A percentile compares a stretch with the other conserved stretches of the same genome.
phyloP scores from a whole-genome alignment of 2,797 vertebrate species.

The Spondyliosoma cantharus region DNA sequence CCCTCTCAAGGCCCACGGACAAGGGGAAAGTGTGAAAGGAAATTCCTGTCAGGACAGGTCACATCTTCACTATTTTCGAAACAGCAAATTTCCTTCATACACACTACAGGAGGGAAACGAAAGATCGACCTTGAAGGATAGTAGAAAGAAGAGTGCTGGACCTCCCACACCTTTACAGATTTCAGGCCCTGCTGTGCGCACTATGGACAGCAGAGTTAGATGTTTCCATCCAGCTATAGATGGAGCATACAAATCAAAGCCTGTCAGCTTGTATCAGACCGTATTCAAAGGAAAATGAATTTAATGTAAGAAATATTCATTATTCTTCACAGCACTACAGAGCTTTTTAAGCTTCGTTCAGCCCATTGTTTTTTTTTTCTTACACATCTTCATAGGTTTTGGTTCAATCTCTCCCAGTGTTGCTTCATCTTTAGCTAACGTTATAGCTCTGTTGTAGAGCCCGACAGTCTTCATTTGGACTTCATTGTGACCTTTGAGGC shows the following conservation, averaged over 20 bases:
- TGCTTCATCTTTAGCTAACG: no score
- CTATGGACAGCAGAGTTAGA: conserved; percentile 6
- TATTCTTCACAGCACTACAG: not conserved
- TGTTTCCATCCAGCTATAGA: conserved; percentile 9
- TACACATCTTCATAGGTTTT: not conserved
- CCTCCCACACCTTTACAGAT: conserved; percentile 26
- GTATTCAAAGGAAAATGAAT: no score
- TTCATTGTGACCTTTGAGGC: no score
- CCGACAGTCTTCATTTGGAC: no score
- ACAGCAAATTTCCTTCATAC: conserved; percentile 66
- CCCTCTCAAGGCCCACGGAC: conserved; percentile 24
- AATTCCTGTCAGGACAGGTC: conserved; percentile 40
- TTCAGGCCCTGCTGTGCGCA: not conserved
- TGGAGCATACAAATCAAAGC: not conserved
- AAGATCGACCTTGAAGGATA: not conserved
- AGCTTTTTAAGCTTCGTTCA: conserved; percentile 3
- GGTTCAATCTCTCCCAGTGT: not conserved
- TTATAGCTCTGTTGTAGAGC: no score
- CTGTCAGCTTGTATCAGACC: not conserved
- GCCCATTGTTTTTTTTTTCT: not conserved
- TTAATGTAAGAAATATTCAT: no score
- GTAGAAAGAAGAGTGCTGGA: conserved; percentile 2
- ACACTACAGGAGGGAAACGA: conserved; percentile 10
- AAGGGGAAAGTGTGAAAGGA: conserved; percentile 54
- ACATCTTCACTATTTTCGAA: conserved; percentile 76